A percentile compares a stretch with the other conserved stretches of the same genome.
These are phyloP conservation scores for Amiota minor DNA, from an alignment of 2,888 invertebrate species.

Conservation along the genomic window DNA sequence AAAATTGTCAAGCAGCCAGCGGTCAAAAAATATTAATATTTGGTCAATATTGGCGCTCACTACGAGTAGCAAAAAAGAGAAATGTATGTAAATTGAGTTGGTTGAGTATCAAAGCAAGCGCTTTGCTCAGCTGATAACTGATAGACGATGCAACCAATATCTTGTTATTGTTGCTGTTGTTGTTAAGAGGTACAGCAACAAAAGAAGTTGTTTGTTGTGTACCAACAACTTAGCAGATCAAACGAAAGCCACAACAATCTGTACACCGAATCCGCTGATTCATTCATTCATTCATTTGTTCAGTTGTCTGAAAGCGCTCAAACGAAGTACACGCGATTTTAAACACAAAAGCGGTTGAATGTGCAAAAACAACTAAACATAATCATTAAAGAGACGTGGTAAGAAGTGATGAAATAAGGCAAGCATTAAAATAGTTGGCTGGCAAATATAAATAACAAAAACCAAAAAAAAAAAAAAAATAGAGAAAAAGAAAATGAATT, in stretches of 20 bases:
- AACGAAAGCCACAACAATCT: conserved; percentile 33
- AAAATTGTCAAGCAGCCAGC: too few relatives aligned
- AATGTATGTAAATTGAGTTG: conserved; percentile 20
- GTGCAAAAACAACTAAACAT: conserved; percentile 6
- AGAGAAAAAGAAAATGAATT: not conserved
- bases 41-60: not conserved
- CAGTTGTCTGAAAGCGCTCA: conserved; percentile 55
- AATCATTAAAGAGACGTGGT: not conserved
- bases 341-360: conserved; percentile 32
- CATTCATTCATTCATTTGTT: conserved; percentile 32
- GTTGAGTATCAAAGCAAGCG: not conserved
- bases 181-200: not conserved
- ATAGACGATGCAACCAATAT: too few relatives aligned
- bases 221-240: not conserved
- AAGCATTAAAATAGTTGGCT: not conserved
- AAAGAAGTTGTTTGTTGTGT: not conserved
- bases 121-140: not conserved
- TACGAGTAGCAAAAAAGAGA: not conserved
- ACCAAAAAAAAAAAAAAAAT: not conserved
- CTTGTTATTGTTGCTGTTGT: too few relatives aligned
- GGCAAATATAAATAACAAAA: not conserved
- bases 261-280: conserved; percentile 40
- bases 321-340: conserved; percentile 49
- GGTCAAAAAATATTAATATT: not conserved
- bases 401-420: not conserved